phyloP scores from a whole-genome alignment of 2,113 vertebrate genomes.

The Onychorhynchus coronatus region DNA sequence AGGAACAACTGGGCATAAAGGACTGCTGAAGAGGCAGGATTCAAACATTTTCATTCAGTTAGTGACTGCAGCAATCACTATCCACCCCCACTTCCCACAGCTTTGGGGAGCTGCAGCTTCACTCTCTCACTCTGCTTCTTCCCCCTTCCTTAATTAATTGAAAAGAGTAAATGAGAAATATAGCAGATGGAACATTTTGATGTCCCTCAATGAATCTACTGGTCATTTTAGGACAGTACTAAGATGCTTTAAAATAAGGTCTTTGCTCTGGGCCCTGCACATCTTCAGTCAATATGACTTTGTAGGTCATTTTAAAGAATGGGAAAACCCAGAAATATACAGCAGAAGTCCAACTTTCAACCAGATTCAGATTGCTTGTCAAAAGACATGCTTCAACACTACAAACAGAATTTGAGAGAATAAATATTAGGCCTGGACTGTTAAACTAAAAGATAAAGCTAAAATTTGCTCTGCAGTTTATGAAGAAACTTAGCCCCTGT shows the following conservation, averaged over 20 bases:
- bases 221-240: constrained; percentile 28
- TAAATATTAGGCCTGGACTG: not conserved
- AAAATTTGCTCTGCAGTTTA: not conserved
- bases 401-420: not conserved
- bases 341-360: not conserved
- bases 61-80: constrained; percentile 16
- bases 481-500: not conserved
- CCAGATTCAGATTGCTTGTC: not conserved
- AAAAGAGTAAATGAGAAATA: constrained; percentile 65
- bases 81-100: not conserved
- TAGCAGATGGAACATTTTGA: constrained; percentile 20
- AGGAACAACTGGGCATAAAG: not conserved
- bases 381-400: not conserved
- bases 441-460: not conserved
- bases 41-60: not conserved
- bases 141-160: constrained; percentile 52
- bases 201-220: constrained; percentile 40
- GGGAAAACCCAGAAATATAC: not conserved
- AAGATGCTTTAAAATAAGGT: constrained; percentile 52
- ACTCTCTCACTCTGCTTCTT: not conserved
- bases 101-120: constrained; percentile 6
- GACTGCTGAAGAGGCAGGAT: not conserved
- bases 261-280: not conserved
- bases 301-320: not conserved
- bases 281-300: not conserved